These are phyloP conservation scores for Spheniscus mendiculus DNA, from an alignment of 2,113 vertebrate species.

Conservation along the genomic window DNA sequence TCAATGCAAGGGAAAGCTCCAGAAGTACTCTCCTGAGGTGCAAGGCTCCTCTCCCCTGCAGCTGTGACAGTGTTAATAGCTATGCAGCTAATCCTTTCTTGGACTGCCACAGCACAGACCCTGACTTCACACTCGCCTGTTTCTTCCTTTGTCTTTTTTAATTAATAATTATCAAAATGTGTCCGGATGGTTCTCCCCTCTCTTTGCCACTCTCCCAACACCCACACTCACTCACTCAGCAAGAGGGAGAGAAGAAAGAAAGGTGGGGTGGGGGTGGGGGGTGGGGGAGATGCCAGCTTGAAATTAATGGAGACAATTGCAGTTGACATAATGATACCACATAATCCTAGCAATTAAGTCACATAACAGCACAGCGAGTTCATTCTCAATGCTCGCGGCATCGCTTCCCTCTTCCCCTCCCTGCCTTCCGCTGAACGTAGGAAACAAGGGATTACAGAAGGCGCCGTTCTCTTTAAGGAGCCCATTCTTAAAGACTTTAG, in stretches of 20 bases:
- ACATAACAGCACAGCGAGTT: not conserved
- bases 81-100: not conserved
- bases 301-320: slow-evolving; percentile 21
- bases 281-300: not conserved
- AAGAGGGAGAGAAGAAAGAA: not conserved
- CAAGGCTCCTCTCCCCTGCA: not conserved
- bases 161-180: slow-evolving; percentile 11
- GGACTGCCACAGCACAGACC: not conserved
- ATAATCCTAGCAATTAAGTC: slow-evolving; percentile 55
- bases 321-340: slow-evolving; percentile 24
- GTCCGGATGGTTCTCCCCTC: not conserved
- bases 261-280: not conserved
- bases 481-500: not conserved
- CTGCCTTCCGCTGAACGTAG: rapidly evolving
- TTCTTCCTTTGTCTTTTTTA: slow-evolving; percentile 41
- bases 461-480: slow-evolving; percentile 20
- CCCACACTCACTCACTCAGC: not conserved
- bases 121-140: not conserved
- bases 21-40: not conserved
- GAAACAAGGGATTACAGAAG: not conserved
- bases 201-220: not conserved
- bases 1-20: not conserved
- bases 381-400: rapidly evolving
- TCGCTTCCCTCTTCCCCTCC: not conserved
- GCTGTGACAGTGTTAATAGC: not conserved